These are phyloP conservation scores for Acomys russatus DNA, from an alignment of 2,797 vertebrate species.

Conservation along the genomic window DNA sequence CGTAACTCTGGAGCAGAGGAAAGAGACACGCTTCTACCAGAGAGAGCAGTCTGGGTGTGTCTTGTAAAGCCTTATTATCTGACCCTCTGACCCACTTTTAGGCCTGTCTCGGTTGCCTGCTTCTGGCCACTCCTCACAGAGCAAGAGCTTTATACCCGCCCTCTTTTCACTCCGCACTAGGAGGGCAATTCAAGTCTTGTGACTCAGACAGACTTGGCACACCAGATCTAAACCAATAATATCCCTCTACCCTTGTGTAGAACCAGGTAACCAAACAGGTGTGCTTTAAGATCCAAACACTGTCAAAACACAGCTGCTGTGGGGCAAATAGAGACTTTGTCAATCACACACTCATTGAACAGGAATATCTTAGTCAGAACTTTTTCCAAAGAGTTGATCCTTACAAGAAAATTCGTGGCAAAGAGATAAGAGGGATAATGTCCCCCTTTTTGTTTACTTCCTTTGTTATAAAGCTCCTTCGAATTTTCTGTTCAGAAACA, in stretches of 20 bases:
- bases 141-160: background rate
- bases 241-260: background rate
- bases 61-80: background rate
- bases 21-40: background rate
- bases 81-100: background rate
- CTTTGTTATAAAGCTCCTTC: slow-evolving; percentile 10
- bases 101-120: background rate
- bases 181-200: background rate
- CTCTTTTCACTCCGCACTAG: background rate
- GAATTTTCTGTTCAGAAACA: slow-evolving; percentile 16
- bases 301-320: slow-evolving; percentile 19
- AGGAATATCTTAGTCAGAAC: background rate
- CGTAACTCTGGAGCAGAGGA: background rate
- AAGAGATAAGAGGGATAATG: background rate
- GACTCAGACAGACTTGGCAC: background rate
- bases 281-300: background rate
- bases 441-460: slow-evolving; percentile 29
- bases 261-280: slow-evolving; percentile 2
- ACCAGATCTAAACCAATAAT: background rate
- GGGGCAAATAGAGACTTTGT: background rate
- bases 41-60: background rate
- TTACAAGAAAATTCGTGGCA: background rate
- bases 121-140: background rate
- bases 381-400: background rate
- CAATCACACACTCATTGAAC: background rate